Evolutionary conservation across 2,888 invertebrate species (phyloP).

Genomic region (Oxytorus armatus): DNA sequence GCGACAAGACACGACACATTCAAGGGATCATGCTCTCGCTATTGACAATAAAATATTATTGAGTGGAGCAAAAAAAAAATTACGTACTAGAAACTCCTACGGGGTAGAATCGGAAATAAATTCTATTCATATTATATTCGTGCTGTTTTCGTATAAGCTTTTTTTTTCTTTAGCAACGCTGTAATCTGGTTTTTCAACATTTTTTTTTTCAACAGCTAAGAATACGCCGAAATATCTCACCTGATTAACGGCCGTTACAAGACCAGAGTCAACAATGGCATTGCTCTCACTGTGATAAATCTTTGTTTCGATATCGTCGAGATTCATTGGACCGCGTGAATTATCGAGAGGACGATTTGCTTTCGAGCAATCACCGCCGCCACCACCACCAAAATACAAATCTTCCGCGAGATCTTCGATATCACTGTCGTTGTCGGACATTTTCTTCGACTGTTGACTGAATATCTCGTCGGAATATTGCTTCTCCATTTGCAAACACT

Average conservation of each 20-base stretch:
- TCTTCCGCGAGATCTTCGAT: conserved; percentile 84
- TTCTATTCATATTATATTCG: neutral
- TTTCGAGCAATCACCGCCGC: conserved; percentile 75
- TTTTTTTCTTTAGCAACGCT: no score
- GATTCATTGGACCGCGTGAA: conserved; percentile 67
- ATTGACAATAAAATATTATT: neutral
- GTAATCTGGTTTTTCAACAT: no score
- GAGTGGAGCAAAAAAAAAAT: neutral
- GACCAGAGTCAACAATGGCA: conserved; percentile 41
- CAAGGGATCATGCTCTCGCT: conserved; percentile 52
- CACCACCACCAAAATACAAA: conserved; percentile 77
- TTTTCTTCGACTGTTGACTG: conserved; percentile 88
- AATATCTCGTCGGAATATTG: conserved; percentile 91
- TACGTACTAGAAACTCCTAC: neutral
- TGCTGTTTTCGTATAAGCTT: neutral
- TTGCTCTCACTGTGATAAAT: conserved; percentile 38
- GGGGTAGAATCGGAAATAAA: neutral
- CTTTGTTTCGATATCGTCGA: conserved; percentile 50
- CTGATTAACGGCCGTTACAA: conserved; percentile 73
- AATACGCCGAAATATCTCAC: conserved; percentile 64
- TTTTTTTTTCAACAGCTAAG: neutral
- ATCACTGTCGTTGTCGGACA: conserved; percentile 84
- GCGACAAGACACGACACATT: conserved; percentile 58
- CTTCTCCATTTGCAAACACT: conserved; percentile 92
- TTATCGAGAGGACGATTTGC: conserved; percentile 68